Evolutionary conservation across 2,888 invertebrate species (phyloP), one percentile per base, ranked within the genome.

Genomic region (Masnerella sp.): DNA sequence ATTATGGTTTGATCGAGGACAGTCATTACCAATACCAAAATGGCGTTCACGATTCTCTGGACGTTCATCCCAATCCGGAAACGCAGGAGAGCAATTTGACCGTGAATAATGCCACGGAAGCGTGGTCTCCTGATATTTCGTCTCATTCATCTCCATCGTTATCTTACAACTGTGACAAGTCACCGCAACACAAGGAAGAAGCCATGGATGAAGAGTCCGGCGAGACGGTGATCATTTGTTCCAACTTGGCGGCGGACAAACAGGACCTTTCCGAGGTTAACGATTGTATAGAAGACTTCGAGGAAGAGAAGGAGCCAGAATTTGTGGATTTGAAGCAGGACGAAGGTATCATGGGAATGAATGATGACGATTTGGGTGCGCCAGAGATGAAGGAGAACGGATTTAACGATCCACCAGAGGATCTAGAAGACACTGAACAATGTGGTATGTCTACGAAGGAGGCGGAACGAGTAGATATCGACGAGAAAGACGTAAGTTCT

Each of bases 11-110:
- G 20, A 80, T 80, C 1, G 81, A 83, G 17, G 83, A 84, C 22
- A 25, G 18, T 8, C 78, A 82, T 1, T 83, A 82, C 17, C 77
- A 78, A 12, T 83, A 82, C 40, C 82, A 81, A 30, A 85, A 86
- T 34, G 85, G 74, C 0, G 42, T 72, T 2, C 49, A 67, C 18
- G 17, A 42, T 1, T 18, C 25, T 8, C 1, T 18, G n/a, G 43
- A 61, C 4, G 7, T 20, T 0, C 38, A 45, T 11, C 7, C 30
- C 0, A 59, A 36, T 5, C 18, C 17, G 2, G 68, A 68, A 2
- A 45, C 9, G 36, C 42, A 38, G 38, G 34, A 34, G n/a, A 58
- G 34, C 0, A 67, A 32, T 17, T 12, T 52, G 17, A 22, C 9
- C n/a, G 56, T 28, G 1, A 34, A 20, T 8, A 40, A 49, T 9